A percentile compares a stretch with the other conserved stretches of the same genome.
phyloP scores from a whole-genome alignment of 1,140 invertebrate species.

The Euwallacea similis region DNA sequence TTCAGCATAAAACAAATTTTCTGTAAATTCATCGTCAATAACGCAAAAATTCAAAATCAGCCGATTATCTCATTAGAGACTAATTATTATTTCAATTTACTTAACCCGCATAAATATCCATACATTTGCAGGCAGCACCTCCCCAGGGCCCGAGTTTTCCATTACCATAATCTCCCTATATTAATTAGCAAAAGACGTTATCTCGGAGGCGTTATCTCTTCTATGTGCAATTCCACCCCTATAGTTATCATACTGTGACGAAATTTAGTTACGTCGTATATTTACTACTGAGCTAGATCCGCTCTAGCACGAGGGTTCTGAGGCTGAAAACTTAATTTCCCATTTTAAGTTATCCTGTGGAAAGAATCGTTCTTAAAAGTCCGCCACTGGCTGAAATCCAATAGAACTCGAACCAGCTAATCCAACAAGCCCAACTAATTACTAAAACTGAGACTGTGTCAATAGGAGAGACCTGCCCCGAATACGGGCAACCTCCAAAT shows the following conservation, averaged over 20 bases:
- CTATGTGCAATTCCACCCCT: constrained; percentile 34
- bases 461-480: constrained; percentile 21
- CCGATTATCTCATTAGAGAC: too few species aligned
- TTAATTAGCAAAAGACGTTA: constrained; percentile 39
- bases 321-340: too few species aligned
- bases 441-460: constrained; percentile 31
- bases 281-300: constrained; percentile 8
- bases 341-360: too few species aligned
- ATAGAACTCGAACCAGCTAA: not conserved
- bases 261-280: constrained; percentile 28
- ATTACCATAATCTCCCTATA: constrained; percentile 36
- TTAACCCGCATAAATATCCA: constrained; percentile 6
- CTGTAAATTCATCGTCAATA: too few species aligned
- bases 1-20: too few species aligned
- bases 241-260: constrained; percentile 32
- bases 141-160: constrained; percentile 18
- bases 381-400: constrained; percentile 10
- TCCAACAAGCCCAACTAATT: constrained; percentile 28
- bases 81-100: constrained; percentile 9
- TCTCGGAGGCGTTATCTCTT: constrained; percentile 33
- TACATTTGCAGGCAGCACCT: not conserved
- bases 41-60: too few species aligned
- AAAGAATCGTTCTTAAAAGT: not conserved
- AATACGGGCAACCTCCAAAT: constrained; percentile 25
- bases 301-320: not conserved